A percentile compares a stretch with the other conserved stretches of the same genome.
phyloP scores from a whole-genome alignment of 2,888 invertebrate genomes.

The Apodemia mormo region DNA sequence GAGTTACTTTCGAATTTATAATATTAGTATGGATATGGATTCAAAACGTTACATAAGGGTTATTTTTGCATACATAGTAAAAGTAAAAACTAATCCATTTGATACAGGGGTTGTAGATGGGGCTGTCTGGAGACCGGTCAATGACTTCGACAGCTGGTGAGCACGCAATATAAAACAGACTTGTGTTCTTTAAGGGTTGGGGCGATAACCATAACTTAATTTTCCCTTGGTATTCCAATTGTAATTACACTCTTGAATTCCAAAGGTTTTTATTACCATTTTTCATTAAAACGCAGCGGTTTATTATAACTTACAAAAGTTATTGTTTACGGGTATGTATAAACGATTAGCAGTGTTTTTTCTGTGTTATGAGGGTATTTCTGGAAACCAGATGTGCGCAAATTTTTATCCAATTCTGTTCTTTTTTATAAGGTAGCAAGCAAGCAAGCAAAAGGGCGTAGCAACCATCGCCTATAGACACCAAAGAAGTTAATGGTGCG shows the following conservation, averaged over 20 bases:
- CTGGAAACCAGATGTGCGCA: too few relatives aligned
- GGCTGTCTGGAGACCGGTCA: constrained; percentile 55
- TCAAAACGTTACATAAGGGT: too few relatives aligned
- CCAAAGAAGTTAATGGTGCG: too few relatives aligned
- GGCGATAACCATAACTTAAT: constrained; percentile 22
- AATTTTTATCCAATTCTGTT: too few relatives aligned
- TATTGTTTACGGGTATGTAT: too few relatives aligned
- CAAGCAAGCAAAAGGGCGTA: too few relatives aligned
- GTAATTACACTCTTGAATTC: neutral
- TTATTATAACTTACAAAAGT: neutral
- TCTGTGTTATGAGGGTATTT: too few relatives aligned
- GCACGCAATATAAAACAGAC: constrained; percentile 27
- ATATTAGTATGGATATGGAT: too few relatives aligned
- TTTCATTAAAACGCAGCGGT: neutral
- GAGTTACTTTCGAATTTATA: too few relatives aligned
- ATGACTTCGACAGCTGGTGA: constrained; percentile 65
- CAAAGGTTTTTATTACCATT: neutral
- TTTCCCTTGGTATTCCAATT: neutral
- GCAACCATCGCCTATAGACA: too few relatives aligned
- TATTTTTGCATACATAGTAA: neutral
- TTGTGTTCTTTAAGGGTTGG: constrained; percentile 26
- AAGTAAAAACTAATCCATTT: constrained; percentile 41
- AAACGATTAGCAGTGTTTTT: too few relatives aligned
- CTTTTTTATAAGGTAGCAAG: too few relatives aligned
- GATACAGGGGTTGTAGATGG: constrained; percentile 49